Evolutionary conservation across 2,113 vertebrate species (phyloP).

Genomic region (Gnathonemus echidnorhynchus): DNA sequence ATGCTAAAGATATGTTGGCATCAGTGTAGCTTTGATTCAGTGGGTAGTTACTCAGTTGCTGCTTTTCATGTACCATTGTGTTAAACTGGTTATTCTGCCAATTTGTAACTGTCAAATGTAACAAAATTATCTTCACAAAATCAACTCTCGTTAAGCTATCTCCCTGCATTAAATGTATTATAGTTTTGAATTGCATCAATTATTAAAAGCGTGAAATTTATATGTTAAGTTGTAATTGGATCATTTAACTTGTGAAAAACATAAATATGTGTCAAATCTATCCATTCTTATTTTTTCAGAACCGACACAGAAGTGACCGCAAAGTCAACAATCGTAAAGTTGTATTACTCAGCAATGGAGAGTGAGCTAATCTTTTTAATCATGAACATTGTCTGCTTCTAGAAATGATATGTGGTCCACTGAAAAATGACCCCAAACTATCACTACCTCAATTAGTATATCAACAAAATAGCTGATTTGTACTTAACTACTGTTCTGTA

Average conservation of each 20-base stretch:
- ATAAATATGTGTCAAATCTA: not conserved
- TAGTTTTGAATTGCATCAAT: not conserved
- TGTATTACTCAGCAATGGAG: slow-evolving; percentile 73
- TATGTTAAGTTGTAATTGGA: not conserved
- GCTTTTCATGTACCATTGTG: not conserved
- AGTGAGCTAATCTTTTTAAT: slow-evolving; percentile 60
- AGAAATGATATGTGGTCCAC: not conserved
- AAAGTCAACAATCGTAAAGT: slow-evolving; percentile 87
- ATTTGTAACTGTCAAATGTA: not conserved
- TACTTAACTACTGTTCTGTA: not conserved
- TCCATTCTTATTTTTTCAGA: slow-evolving; percentile 57
- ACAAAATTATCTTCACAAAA: not conserved
- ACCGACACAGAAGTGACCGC: slow-evolving; percentile 83
- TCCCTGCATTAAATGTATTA: not conserved
- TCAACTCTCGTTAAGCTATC: not conserved
- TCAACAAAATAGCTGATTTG: not conserved
- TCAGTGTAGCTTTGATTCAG: not conserved
- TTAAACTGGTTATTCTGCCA: not conserved
- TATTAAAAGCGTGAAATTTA: not conserved
- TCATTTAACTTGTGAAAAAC: not conserved
- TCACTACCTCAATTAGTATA: not conserved
- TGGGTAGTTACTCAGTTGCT: not conserved
- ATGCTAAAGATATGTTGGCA: not conserved
- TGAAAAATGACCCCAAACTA: not conserved
- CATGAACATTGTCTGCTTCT: not conserved